Evolutionary conservation across 37 sponge, comb jelly and placozoan genomes (phyloP).

Genomic region (Crambe crambe): DNA sequence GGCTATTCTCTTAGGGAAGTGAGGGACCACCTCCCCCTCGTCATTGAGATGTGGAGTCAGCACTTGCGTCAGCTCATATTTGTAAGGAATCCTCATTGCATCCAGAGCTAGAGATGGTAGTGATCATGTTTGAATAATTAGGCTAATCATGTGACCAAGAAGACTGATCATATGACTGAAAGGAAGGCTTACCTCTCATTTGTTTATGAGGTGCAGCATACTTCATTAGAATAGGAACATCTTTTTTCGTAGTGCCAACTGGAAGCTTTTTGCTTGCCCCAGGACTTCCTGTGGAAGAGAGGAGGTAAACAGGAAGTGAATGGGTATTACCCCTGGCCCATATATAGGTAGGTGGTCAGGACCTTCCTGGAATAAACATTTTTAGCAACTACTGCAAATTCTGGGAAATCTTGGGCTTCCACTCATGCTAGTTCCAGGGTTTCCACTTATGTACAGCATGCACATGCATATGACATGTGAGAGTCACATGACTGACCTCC

Average conservation of each 20-base stretch:
- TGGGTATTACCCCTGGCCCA: too few relatives aligned
- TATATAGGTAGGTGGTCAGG: too few relatives aligned
- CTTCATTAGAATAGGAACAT: constrained; percentile 11
- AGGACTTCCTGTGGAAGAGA: background rate
- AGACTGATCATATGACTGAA: background rate
- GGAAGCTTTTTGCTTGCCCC: background rate
- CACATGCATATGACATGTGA: background rate
- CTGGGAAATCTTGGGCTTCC: too few relatives aligned
- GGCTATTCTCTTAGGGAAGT: background rate
- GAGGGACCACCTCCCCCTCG: background rate
- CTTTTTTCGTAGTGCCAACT: background rate
- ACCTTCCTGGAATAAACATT: too few relatives aligned
- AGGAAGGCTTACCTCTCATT: background rate
- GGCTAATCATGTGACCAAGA: too few relatives aligned
- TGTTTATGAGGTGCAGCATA: background rate
- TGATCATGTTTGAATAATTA: too few relatives aligned
- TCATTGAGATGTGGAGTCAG: background rate
- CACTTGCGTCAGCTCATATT: constrained; percentile 10
- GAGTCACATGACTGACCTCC: background rate
- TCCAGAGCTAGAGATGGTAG: constrained; percentile 4
- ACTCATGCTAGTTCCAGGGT: too few relatives aligned
- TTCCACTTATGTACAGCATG: too few relatives aligned
- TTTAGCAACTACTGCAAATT: too few relatives aligned
- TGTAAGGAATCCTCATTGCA: constrained; percentile 21
- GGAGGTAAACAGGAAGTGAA: too few relatives aligned